Conservation (phyloP, 2,888 invertebrate genomes). For the Hypolimnas misippus region DNA sequence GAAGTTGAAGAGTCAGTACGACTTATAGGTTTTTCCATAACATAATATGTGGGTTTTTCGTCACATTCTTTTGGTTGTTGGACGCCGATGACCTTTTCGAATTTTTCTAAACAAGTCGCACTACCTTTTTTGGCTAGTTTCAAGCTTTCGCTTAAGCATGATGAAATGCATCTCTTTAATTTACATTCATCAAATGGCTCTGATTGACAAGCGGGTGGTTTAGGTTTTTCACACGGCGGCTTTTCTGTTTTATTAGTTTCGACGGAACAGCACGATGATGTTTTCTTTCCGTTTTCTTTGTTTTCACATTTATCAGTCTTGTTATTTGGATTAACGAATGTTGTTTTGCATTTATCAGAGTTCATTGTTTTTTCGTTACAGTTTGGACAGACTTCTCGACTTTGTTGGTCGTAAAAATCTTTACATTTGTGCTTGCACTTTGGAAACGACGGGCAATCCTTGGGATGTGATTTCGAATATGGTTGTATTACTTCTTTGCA, state of each 20-base stretch:
- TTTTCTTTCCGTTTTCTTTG: slow-evolving; percentile 13
- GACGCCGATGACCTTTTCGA: slow-evolving; percentile 41
- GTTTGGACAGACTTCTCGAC: slow-evolving; percentile 8
- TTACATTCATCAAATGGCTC: slow-evolving; percentile 23
- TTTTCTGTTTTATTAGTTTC: slow-evolving; percentile 9
- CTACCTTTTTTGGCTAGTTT: slow-evolving; percentile 35
- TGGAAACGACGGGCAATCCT: slow-evolving; percentile 60
- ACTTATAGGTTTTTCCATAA: slow-evolving; percentile 40
- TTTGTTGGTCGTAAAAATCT: not conserved
- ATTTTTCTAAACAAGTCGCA: slow-evolving; percentile 34
- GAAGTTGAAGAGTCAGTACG: slow-evolving; percentile 7
- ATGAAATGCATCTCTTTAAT: slow-evolving; percentile 33
- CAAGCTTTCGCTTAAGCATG: slow-evolving; percentile 30
- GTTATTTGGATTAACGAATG: slow-evolving; percentile 29
- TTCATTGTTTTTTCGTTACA: slow-evolving; percentile 2
- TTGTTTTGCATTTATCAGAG: slow-evolving; percentile 21
- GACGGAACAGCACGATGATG: slow-evolving; percentile 16
- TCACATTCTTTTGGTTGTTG: slow-evolving; percentile 38
- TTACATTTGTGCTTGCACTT: slow-evolving; percentile 4
- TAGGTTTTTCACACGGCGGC: slow-evolving; percentile 20
- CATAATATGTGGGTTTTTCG: slow-evolving; percentile 43
- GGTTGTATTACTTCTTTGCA: slow-evolving; percentile 60
- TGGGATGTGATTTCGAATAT: slow-evolving; percentile 46
- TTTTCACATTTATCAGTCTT: slow-evolving; percentile 5
- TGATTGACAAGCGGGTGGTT: slow-evolving; percentile 13